A percentile compares a stretch with the other conserved stretches of the same genome.
These are phyloP conservation scores for Drosophila equinoxialis DNA, from an alignment of 1,140 invertebrate genomes.

Conservation along the genomic window DNA sequence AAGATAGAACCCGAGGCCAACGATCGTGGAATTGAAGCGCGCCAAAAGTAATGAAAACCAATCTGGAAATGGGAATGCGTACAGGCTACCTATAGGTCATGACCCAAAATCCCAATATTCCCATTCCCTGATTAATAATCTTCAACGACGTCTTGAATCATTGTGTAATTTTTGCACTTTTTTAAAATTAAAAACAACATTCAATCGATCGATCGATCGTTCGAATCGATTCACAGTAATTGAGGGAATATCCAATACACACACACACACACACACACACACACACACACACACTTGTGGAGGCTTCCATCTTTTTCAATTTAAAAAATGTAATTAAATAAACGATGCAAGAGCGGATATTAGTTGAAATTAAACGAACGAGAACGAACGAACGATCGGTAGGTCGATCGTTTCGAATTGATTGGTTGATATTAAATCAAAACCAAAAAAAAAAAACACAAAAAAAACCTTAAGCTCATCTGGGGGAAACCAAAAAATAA, in stretches of 20 bases:
- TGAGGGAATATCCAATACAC: not conserved
- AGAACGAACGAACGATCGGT: constrained; percentile 18
- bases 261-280: not conserved
- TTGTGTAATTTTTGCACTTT: constrained; percentile 1
- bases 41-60: constrained; percentile 55
- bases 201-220: not conserved
- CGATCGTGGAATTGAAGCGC: constrained; percentile 66
- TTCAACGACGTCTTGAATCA: not conserved
- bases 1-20: constrained; percentile 41
- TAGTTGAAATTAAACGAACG: constrained; percentile 26
- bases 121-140: not conserved
- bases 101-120: not conserved
- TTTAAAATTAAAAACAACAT: not conserved
- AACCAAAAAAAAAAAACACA: not conserved
- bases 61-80: constrained; percentile 24
- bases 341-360: constrained; percentile 16
- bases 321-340: constrained; percentile 5
- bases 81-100: constrained; percentile 14
- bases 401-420: not conserved
- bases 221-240: not conserved
- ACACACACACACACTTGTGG: not conserved
- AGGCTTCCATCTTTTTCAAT: constrained; percentile 3
- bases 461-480: not conserved
- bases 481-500: not conserved
- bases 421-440: constrained; percentile 10